phyloP scores from a whole-genome alignment of 2,113 vertebrate genomes.

The Pseudois nayaur region DNA sequence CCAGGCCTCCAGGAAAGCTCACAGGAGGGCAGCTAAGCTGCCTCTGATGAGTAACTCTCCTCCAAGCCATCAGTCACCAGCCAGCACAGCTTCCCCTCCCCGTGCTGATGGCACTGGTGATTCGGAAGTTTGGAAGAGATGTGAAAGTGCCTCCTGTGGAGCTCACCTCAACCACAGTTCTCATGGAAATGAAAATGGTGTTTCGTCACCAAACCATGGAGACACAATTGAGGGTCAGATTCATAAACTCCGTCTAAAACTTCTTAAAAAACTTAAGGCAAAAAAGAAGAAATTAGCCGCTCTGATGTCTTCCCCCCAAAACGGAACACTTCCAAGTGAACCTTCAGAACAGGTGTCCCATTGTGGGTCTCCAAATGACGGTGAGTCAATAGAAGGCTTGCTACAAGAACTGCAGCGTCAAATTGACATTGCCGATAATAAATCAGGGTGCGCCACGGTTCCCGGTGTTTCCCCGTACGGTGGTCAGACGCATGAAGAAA shows the following conservation, averaged over 20 bases:
- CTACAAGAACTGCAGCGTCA: conserved; percentile 77
- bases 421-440: conserved; percentile 78
- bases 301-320: conserved; percentile 69
- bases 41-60: neutral
- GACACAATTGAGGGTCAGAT: conserved; percentile 73
- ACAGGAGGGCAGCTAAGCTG: neutral
- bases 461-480: conserved; percentile 73
- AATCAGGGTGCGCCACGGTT: conserved; percentile 70
- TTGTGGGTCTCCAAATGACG: conserved; percentile 59
- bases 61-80: neutral
- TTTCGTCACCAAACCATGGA: conserved; percentile 22
- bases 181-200: neutral
- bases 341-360: neutral
- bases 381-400: conserved; percentile 77
- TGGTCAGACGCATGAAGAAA: conserved; percentile 78
- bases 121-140: neutral
- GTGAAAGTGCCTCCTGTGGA: neutral
- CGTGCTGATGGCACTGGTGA: rapidly evolving
- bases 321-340: conserved; percentile 30
- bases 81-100: neutral
- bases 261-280: conserved; percentile 92
- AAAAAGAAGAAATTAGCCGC: conserved; percentile 93
- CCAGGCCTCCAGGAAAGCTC: neutral
- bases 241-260: conserved; percentile 87
- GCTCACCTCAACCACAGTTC: neutral